Percentiles rank a stretch among this genome's conserved stretches.
Conservation (phyloP, 64 coral and sea anemone genomes). For the Trachythela sp. region DNA sequence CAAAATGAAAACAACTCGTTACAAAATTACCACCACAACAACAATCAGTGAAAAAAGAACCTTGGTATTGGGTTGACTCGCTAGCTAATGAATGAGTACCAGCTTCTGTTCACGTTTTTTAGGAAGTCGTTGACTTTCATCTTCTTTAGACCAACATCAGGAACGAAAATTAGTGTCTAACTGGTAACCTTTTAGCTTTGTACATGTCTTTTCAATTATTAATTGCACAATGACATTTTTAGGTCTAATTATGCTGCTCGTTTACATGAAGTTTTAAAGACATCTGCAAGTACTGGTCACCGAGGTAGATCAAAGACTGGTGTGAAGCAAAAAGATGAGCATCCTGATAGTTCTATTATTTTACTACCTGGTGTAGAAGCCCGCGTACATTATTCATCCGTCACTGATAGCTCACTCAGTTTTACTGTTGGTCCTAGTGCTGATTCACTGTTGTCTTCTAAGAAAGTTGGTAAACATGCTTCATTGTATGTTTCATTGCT, state of each 20-base stretch:
- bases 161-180: no score
- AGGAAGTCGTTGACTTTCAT: no score
- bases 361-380: slow-evolving; percentile 90
- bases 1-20: no score
- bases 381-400: slow-evolving; percentile 78
- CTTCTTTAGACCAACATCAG: no score
- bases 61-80: no score
- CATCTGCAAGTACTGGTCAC: background rate
- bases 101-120: no score
- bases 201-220: no score
- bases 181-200: no score
- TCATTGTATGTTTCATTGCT: slow-evolving; percentile 80
- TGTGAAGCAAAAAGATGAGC: background rate
- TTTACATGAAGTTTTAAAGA: background rate
- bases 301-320: background rate
- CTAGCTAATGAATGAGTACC: no score
- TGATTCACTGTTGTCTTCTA: slow-evolving; percentile 12
- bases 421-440: background rate
- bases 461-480: slow-evolving; percentile 69
- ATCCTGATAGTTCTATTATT: slow-evolving; percentile 64
- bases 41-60: no score
- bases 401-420: slow-evolving; percentile 38
- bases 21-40: no score
- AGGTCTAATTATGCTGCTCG: background rate
- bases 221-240: no score